These are phyloP conservation scores for Gobiocypris rarus DNA, from an alignment of 2,113 vertebrate genomes.

Conservation along the genomic window DNA sequence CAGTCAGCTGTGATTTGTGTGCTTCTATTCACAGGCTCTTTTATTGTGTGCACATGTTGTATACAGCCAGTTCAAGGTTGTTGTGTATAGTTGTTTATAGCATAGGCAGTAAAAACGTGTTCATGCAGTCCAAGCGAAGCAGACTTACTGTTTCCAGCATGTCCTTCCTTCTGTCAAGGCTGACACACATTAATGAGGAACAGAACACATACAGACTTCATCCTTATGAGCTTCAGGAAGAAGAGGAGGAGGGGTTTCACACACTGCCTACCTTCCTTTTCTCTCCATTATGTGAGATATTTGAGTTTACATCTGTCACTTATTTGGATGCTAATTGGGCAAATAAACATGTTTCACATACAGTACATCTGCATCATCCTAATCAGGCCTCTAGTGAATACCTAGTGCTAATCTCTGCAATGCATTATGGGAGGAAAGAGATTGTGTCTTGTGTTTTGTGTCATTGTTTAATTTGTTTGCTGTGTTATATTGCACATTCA, in stretches of 20 bases:
- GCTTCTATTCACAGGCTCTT: neutral
- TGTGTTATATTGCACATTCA: neutral
- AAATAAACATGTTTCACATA: constrained; percentile 16
- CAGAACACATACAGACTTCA: neutral
- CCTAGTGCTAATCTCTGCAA: neutral
- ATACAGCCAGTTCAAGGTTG: neutral
- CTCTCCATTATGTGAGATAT: neutral
- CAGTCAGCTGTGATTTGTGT: neutral
- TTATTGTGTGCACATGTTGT: neutral
- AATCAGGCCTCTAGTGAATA: neutral
- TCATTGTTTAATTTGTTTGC: neutral
- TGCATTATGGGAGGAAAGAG: constrained; percentile 17
- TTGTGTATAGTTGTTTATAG: neutral
- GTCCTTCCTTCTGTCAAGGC: constrained; percentile 30
- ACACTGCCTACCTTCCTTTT: neutral
- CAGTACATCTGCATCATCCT: neutral
- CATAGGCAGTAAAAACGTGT: constrained; percentile 1
- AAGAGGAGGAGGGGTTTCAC: neutral
- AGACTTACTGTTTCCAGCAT: neutral
- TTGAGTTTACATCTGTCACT: constrained; percentile 15
- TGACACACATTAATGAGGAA: constrained; percentile 30
- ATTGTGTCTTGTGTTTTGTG: neutral
- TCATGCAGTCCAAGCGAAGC: neutral
- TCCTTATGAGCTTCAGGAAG: neutral
- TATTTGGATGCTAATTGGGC: neutral